A percentile compares a stretch with the other conserved stretches of the same genome.
Evolutionary conservation across 2,888 invertebrate species (phyloP).

Genomic region (Acleris laterana): DNA sequence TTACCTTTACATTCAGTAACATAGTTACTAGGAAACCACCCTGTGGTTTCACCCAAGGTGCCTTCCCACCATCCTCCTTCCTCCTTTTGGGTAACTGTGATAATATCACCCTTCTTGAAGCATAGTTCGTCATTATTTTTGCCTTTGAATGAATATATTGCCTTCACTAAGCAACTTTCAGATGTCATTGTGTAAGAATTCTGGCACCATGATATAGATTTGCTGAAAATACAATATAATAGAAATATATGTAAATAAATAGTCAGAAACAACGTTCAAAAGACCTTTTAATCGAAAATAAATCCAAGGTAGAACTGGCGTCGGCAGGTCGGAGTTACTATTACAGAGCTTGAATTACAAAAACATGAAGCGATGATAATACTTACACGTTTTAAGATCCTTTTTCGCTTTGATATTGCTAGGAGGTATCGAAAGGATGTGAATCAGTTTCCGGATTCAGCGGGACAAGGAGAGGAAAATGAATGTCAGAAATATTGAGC

Average conservation of each 20-base stretch:
- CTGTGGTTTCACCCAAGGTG: slow-evolving; percentile 96
- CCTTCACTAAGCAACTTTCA: slow-evolving; percentile 91
- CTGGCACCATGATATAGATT: slow-evolving; percentile 63
- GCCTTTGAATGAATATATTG: slow-evolving; percentile 96
- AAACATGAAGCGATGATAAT: not conserved
- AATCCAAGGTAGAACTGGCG: slow-evolving; percentile 22
- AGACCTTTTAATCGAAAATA: slow-evolving; percentile 24
- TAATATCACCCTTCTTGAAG: slow-evolving; percentile 97
- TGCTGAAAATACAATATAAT: slow-evolving; percentile 42
- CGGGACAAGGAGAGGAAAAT: slow-evolving; percentile 9
- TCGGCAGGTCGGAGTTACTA: not conserved
- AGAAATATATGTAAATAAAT: not conserved
- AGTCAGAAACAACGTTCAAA: not conserved
- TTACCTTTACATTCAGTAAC: slow-evolving; percentile 93
- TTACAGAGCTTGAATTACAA: not conserved
- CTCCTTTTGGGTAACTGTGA: slow-evolving; percentile 97
- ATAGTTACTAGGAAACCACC: slow-evolving; percentile 99
- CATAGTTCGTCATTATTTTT: slow-evolving; percentile 99
- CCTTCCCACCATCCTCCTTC: slow-evolving; percentile 99
- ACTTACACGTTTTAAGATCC: slow-evolving; percentile 20
- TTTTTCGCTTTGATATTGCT: not conserved
- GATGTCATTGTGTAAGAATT: slow-evolving; percentile 77
- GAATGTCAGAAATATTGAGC: slow-evolving; percentile 9
- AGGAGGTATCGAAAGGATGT: slow-evolving; percentile 20
- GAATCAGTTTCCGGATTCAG: slow-evolving; percentile 33